phyloP scores from a whole-genome alignment of 2,888 invertebrate genomes.

The Brenthis hecate region DNA sequence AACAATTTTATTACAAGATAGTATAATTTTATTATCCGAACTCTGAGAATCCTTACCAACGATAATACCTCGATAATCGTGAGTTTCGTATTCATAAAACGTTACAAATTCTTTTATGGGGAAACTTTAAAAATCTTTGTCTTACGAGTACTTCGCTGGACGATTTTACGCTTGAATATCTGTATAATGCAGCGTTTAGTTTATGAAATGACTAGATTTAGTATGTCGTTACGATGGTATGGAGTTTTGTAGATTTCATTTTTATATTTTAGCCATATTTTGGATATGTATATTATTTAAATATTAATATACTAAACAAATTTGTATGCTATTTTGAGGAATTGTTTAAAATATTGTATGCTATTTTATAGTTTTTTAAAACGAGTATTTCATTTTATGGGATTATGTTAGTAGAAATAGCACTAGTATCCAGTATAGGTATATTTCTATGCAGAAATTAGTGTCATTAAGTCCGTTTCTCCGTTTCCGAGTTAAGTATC shows the following conservation, averaged over 20 bases:
- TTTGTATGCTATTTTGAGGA: no score
- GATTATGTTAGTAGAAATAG: no score
- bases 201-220: slow-evolving; percentile 7
- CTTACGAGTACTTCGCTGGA: slow-evolving; percentile 19
- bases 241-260: background rate
- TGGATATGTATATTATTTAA: no score
- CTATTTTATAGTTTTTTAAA: no score
- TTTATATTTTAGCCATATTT: background rate
- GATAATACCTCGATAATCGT: slow-evolving; percentile 36
- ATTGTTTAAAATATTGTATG: no score
- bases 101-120: slow-evolving; percentile 70
- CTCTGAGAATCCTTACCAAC: slow-evolving; percentile 29
- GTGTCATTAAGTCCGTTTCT: no score
- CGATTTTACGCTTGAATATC: slow-evolving; percentile 17
- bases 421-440: no score
- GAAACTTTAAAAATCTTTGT: slow-evolving; percentile 71
- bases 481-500: no score
- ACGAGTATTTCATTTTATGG: no score
- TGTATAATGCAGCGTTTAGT: slow-evolving; percentile 15
- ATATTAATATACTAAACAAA: no score
- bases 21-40: slow-evolving; percentile 34
- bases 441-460: no score
- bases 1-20: slow-evolving; percentile 30
- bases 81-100: slow-evolving; percentile 59
- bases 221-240: background rate